phyloP scores from a whole-genome alignment of 2,888 invertebrate species.

The Ceraclea dissimilis region DNA sequence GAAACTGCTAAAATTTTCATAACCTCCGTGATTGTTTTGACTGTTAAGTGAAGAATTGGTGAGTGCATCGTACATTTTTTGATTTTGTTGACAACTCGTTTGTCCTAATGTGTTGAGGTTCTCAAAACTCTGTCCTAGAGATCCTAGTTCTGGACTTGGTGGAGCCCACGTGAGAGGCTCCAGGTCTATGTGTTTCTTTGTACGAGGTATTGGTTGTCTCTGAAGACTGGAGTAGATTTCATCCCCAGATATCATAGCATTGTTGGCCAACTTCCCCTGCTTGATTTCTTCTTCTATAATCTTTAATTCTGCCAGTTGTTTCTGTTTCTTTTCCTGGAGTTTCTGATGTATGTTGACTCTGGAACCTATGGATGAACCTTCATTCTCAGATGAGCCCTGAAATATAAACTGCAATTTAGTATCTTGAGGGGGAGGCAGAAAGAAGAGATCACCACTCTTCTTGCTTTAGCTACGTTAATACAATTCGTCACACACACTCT shows the following conservation, averaged over 20 bases:
- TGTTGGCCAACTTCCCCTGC: slow-evolving; percentile 65
- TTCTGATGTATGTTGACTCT: slow-evolving; percentile 81
- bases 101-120: slow-evolving; percentile 29
- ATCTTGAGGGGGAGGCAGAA: no score
- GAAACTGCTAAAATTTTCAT: slow-evolving; percentile 24
- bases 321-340: slow-evolving; percentile 79
- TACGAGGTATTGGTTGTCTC: slow-evolving; percentile 60
- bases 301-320: slow-evolving; percentile 74
- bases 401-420: no score
- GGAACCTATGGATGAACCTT: slow-evolving; percentile 65
- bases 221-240: slow-evolving; percentile 49
- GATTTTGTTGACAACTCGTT: slow-evolving; percentile 26
- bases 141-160: slow-evolving; percentile 30
- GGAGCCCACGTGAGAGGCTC: slow-evolving; percentile 44
- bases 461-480: no score
- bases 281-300: slow-evolving; percentile 83
- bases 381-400: slow-evolving; percentile 65
- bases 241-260: slow-evolving; percentile 47
- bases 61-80: slow-evolving; percentile 42
- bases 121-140: slow-evolving; percentile 35
- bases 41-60: slow-evolving; percentile 31
- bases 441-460: no score
- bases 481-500: no score
- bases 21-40: slow-evolving; percentile 13
- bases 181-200: slow-evolving; percentile 57